These are phyloP conservation scores for Anableps anableps DNA, from an alignment of 2,797 vertebrate genomes.

Conservation along the genomic window DNA sequence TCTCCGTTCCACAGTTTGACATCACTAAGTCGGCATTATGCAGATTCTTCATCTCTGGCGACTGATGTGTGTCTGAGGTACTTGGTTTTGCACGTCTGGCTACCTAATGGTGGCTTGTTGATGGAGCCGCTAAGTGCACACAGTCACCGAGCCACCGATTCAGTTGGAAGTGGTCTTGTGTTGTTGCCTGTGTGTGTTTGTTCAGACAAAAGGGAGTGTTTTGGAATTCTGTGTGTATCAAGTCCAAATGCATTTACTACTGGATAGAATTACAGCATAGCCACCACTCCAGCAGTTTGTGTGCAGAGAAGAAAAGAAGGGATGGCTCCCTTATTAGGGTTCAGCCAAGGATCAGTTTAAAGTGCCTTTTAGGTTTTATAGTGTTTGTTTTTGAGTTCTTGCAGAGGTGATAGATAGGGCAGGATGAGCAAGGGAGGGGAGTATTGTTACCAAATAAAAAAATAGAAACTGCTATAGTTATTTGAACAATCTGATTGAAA, in stretches of 20 bases:
- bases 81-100: slow-evolving; percentile 51
- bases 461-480: slow-evolving; percentile 30
- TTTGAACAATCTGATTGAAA: slow-evolving; percentile 39
- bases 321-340: slow-evolving; percentile 57
- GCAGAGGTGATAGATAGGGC: slow-evolving; percentile 42
- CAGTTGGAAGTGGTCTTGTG: slow-evolving; percentile 60
- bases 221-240: slow-evolving; percentile 39
- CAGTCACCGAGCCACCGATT: slow-evolving; percentile 46
- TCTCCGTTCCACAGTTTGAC: slow-evolving; percentile 30
- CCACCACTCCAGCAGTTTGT: slow-evolving; percentile 38
- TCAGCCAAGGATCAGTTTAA: slow-evolving; percentile 67
- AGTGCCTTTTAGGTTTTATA: slow-evolving; percentile 60
- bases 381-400: slow-evolving; percentile 68
- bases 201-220: slow-evolving; percentile 50
- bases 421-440: slow-evolving; percentile 55
- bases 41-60: slow-evolving; percentile 30
- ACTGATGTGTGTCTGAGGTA: slow-evolving; percentile 44
- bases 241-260: slow-evolving; percentile 58
- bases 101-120: slow-evolving; percentile 73
- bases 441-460: slow-evolving; percentile 18
- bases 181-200: slow-evolving; percentile 55
- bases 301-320: slow-evolving; percentile 42
- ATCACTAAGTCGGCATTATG: slow-evolving; percentile 40
- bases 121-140: slow-evolving; percentile 72
- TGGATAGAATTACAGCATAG: slow-evolving; percentile 67